These are phyloP conservation scores for Sebastes oblongus DNA, from an alignment of 2,797 vertebrate genomes.

Conservation along the genomic window DNA sequence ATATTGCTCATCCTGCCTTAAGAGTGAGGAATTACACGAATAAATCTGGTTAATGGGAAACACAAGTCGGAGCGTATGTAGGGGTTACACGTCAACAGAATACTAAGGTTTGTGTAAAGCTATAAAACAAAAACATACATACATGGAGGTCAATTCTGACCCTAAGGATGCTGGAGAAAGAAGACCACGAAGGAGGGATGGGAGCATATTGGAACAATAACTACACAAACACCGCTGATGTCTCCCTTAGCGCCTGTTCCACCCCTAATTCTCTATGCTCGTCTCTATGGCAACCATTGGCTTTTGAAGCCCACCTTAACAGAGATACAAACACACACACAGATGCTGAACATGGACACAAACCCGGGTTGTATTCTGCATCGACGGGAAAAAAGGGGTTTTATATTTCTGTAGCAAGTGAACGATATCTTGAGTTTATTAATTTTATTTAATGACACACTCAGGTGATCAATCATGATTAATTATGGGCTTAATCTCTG, in stretches of 20 bases:
- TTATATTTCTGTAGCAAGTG: not conserved
- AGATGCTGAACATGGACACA: constrained; percentile 2
- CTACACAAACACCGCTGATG: constrained; percentile 56
- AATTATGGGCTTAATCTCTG: not conserved
- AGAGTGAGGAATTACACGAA: constrained; percentile 66
- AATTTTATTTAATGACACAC: not conserved
- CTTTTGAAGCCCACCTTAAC: constrained; percentile 51
- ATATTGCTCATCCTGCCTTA: constrained; percentile 53
- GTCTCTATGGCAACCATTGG: constrained; percentile 78
- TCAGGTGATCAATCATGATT: not conserved
- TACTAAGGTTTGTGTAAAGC: constrained; percentile 4
- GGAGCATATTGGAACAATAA: constrained; percentile 56
- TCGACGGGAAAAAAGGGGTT: not conserved
- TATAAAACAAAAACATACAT: constrained; percentile 24
- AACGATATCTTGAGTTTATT: not conserved
- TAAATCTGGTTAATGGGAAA: constrained; percentile 65
- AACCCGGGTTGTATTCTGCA: constrained; percentile 2
- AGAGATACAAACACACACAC: not conserved
- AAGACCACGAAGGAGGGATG: constrained; percentile 18
- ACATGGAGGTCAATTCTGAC: constrained; percentile 33
- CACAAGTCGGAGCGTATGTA: constrained; percentile 6
- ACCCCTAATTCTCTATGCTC: constrained; percentile 57
- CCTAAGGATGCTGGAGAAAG: not conserved
- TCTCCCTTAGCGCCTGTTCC: constrained; percentile 59
- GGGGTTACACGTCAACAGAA: constrained; percentile 32